phyloP scores from a whole-genome alignment of 2,113 vertebrate genomes.

The Hepsetus odoe region DNA sequence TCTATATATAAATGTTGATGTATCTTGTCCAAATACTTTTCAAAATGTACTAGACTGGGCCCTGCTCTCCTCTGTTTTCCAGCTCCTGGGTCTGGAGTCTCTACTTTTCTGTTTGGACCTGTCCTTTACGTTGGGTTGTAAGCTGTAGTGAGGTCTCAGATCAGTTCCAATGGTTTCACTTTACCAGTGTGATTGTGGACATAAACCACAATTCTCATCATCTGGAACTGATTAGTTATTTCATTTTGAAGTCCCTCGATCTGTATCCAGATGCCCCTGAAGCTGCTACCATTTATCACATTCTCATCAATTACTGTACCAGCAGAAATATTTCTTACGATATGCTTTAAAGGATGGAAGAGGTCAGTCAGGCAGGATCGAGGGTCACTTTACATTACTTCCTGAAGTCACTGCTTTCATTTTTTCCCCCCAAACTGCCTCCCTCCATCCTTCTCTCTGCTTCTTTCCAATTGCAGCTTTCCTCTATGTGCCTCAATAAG shows the following conservation, averaged over 20 bases:
- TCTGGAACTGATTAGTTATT: slow-evolving; percentile 17
- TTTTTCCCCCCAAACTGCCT: neutral
- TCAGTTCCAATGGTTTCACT: slow-evolving; percentile 2
- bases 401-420: neutral
- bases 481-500: neutral
- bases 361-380: neutral
- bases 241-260: neutral
- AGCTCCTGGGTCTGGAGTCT: neutral
- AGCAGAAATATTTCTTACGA: neutral
- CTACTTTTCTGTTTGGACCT: no score
- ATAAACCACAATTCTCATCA: neutral
- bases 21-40: no score
- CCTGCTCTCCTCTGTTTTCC: neutral
- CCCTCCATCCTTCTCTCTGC: neutral
- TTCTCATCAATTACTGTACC: no score
- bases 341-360: neutral
- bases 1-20: no score
- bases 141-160: slow-evolving; percentile 3
- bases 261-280: neutral
- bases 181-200: slow-evolving; percentile 4
- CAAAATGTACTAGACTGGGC: no score
- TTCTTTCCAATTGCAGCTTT: neutral
- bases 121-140: neutral
- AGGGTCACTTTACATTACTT: neutral
- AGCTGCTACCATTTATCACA: neutral